These are phyloP conservation scores for Pogonus chalceus DNA, from an alignment of 1,140 invertebrate genomes.

Conservation along the genomic window DNA sequence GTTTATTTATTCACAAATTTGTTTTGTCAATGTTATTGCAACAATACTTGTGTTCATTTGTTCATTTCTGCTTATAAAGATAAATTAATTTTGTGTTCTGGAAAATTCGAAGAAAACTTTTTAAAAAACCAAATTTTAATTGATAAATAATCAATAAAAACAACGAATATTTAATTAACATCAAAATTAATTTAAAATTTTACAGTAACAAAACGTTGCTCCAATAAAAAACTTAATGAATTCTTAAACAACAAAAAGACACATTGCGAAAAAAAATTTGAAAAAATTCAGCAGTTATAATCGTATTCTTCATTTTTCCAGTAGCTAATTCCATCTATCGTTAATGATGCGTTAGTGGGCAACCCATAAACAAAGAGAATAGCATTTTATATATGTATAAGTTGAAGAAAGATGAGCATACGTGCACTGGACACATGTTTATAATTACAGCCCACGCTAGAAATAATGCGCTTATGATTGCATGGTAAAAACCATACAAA, in stretches of 20 bases:
- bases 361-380: neutral
- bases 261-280: neutral
- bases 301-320: constrained; percentile 1
- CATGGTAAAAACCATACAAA: constrained; percentile 33
- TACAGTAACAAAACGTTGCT: neutral
- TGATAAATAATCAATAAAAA: neutral
- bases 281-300: neutral
- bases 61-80: neutral
- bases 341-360: constrained; percentile 3
- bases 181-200: neutral
- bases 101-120: neutral
- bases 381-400: neutral
- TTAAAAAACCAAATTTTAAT: neutral
- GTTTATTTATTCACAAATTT: too few relatives aligned
- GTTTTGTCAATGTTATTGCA: too few relatives aligned
- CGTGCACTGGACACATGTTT: constrained; percentile 29
- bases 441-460: constrained; percentile 28
- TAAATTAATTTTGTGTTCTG: neutral
- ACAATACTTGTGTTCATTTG: neutral
- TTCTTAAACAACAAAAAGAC: neutral
- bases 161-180: neutral
- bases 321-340: neutral
- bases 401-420: neutral
- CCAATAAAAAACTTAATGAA: neutral
- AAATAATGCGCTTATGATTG: constrained; percentile 34